Evolutionary conservation across 1,140 invertebrate genomes (phyloP).

Genomic region (Bombyx mandarina): DNA sequence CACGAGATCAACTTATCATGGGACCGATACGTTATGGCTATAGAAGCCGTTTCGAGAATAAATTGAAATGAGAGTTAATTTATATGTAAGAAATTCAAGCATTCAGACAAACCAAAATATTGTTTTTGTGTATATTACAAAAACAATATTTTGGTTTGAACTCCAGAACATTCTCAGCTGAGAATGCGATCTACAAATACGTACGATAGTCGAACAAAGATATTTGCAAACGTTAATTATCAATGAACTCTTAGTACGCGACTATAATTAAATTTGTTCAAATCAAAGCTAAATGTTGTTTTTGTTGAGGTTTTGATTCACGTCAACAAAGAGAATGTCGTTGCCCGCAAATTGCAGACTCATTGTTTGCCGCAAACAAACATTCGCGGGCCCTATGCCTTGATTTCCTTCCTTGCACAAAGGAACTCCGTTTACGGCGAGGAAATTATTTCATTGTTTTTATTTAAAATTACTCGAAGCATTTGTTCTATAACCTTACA

Average conservation of each 20-base stretch:
- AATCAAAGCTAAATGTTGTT: slow-evolving; percentile 19
- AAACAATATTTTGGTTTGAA: too few species aligned
- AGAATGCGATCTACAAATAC: too few species aligned
- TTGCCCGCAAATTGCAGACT: slow-evolving; percentile 45
- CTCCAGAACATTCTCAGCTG: too few species aligned
- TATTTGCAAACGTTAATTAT: too few species aligned
- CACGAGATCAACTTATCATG: too few species aligned
- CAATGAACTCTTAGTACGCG: slow-evolving; percentile 2
- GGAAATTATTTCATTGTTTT: slow-evolving; percentile 38
- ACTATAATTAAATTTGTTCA: slow-evolving; percentile 30
- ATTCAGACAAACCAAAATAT: too few species aligned
- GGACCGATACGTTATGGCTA: too few species aligned
- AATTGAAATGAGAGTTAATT: too few species aligned
- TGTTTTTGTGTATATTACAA: too few species aligned
- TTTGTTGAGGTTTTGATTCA: slow-evolving; percentile 46
- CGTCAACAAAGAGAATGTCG: slow-evolving; percentile 42
- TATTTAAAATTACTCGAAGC: slow-evolving; percentile 25
- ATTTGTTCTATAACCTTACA: background rate
- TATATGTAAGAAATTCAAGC: too few species aligned
- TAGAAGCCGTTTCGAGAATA: too few species aligned
- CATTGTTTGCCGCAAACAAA: slow-evolving; percentile 50
- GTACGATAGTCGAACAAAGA: too few species aligned
- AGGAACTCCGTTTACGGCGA: slow-evolving; percentile 41
- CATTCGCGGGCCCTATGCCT: slow-evolving; percentile 29
- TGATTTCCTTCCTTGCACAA: slow-evolving; percentile 36